Evolutionary conservation across 2,888 invertebrate genomes (phyloP), one percentile per base, ranked within the genome.

Genomic region (Drosophila cyrtoloma): DNA sequence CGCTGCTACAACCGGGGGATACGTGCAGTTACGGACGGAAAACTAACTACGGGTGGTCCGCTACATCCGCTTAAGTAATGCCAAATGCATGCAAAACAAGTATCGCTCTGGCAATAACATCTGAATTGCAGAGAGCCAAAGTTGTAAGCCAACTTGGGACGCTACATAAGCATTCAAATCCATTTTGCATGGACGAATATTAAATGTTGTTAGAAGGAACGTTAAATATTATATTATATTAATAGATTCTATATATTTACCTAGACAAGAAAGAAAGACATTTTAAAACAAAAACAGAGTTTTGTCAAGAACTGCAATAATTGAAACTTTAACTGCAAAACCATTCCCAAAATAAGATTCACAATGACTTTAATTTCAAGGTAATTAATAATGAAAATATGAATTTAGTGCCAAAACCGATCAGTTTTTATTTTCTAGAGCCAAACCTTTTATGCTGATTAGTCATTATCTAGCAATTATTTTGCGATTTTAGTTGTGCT

Each of bases 91-190:
- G 59, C 62, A 70, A 62, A 66, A 64, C 59, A 65, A 61, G 52
- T 22, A 75, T 70, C 26, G 62, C 9, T 22, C 16, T 47, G 30
- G 35, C 69, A 56, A 67, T 67, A 35, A 76, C 61, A 80, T 76
- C 64, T 76, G 66, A 77, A 80, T 76, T 61, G 53, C 62, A 73
- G 44, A 65, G 37, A n/a, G 28, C 16, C 37, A 33, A 35, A 55
- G 59, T 58, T 71, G 19, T 30, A 22, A 16, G 33, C 5, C n/a
- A 42, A 35, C n/a, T 16, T 16, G 10, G 28, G 47, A 51, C 19
- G 28, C 14, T 16, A 9, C 14, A 9, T 22, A 7, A 22, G 47
- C 16, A 22, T 47, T 47, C 1, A 47, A 47, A 16, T 47, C 4
- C 7, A 16, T 47, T 47, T 22, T 22, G 22, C 22, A 22, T 22